Percentiles rank a stretch among this genome's conserved stretches.
These are phyloP conservation scores for Chrysemys picta DNA, from an alignment of 2,113 vertebrate genomes.

Conservation along the genomic window DNA sequence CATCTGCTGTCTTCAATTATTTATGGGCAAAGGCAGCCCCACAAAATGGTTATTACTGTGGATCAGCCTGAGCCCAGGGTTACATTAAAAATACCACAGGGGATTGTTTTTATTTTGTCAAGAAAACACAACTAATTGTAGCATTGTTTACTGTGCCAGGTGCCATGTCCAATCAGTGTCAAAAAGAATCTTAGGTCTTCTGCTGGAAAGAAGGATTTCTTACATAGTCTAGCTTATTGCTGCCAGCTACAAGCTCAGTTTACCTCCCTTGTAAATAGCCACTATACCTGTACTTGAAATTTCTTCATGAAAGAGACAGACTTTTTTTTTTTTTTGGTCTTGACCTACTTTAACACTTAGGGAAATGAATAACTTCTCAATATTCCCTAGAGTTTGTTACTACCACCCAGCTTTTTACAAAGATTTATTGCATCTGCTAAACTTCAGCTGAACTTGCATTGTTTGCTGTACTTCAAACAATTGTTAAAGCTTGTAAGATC, in stretches of 20 bases:
- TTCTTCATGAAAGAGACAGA: conserved; percentile 32
- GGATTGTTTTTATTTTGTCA: conserved; percentile 39
- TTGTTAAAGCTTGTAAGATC: neutral
- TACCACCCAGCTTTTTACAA: neutral
- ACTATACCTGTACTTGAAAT: conserved; percentile 7
- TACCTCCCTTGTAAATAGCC: conserved; percentile 32
- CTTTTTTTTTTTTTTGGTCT: neutral
- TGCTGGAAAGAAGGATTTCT: conserved; percentile 33
- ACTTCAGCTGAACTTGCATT: neutral
- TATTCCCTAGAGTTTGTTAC: neutral
- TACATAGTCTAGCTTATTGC: conserved; percentile 15
- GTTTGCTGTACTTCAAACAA: neutral
- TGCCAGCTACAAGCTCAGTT: conserved; percentile 32
- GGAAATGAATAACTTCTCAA: conserved; percentile 41
- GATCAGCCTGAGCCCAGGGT: conserved; percentile 6
- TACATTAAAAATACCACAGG: conserved; percentile 21
- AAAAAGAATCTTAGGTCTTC: conserved; percentile 40
- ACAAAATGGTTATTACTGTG: conserved; percentile 37
- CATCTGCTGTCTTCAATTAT: conserved; percentile 36
- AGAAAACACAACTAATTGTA: conserved; percentile 53
- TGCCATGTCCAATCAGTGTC: conserved; percentile 54
- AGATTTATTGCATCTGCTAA: conserved; percentile 3
- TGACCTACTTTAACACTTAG: conserved; percentile 38
- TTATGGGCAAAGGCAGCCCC: conserved; percentile 10
- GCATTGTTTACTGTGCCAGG: conserved; percentile 42